Evolutionary conservation across 2,113 vertebrate species (phyloP).

Genomic region (Vulpes lagopus): DNA sequence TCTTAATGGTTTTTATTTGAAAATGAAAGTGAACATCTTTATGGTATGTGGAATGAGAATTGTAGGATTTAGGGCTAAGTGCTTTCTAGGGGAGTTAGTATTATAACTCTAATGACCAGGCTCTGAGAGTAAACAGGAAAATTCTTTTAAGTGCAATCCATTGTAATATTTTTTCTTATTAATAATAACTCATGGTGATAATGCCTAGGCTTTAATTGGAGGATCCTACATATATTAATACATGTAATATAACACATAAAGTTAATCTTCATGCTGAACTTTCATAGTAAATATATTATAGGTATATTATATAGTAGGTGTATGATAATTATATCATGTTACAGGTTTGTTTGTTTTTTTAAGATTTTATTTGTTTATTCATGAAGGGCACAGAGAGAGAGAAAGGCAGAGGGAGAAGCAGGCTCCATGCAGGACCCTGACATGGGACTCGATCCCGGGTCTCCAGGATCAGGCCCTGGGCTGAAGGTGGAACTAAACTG

Average conservation of each 20-base stretch:
- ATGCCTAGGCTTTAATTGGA: background rate
- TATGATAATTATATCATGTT: background rate
- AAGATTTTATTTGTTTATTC: no score
- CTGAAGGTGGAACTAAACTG: no score
- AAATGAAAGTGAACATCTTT: background rate
- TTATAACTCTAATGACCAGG: background rate
- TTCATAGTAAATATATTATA: background rate
- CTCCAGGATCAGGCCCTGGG: no score
- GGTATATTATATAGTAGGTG: background rate
- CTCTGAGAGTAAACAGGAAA: background rate
- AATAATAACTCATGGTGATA: background rate
- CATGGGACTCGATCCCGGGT: no score
- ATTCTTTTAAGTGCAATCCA: background rate
- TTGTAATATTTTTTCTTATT: background rate
- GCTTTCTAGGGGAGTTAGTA: background rate
- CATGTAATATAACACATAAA: no score
- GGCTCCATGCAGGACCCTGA: no score
- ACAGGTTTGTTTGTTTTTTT: background rate
- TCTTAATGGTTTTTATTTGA: background rate
- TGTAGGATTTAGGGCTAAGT: background rate
- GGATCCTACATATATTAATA: background rate
- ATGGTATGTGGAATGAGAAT: conserved; percentile 3
- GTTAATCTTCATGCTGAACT: background rate
- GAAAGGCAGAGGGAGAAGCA: no score
- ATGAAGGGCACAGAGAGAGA: no score